Percentiles rank a stretch among this genome's conserved stretches.
Evolutionary conservation across 2,797 vertebrate genomes (phyloP).

Genomic region (Rhinichthys osculus): DNA sequence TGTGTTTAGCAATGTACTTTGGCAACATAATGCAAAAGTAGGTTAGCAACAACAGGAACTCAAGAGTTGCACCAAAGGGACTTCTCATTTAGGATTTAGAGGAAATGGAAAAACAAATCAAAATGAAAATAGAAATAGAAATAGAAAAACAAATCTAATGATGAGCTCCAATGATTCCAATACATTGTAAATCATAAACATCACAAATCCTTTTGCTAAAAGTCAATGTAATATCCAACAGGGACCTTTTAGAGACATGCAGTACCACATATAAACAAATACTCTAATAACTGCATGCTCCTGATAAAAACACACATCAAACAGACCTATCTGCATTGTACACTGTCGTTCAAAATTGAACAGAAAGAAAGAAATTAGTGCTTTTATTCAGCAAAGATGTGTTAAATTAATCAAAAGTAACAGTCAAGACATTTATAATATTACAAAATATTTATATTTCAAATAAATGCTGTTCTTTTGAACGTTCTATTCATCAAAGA

Average conservation of each 20-base stretch:
- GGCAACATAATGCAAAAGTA: conserved; percentile 52
- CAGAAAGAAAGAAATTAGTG: background rate
- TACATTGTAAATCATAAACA: background rate
- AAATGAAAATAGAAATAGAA: conserved; percentile 16
- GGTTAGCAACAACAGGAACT: conserved; percentile 53
- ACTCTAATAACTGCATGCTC: background rate
- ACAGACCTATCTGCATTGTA: background rate
- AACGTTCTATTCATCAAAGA: background rate
- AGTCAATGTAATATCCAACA: background rate
- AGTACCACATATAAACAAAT: background rate
- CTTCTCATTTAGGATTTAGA: conserved; percentile 37
- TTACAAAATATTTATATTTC: background rate
- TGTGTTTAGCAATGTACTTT: conserved; percentile 45
- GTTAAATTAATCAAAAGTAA: background rate
- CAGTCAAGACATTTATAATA: background rate
- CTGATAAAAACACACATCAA: background rate
- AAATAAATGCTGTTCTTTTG: background rate
- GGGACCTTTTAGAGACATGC: background rate
- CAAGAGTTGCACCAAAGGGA: conserved; percentile 38
- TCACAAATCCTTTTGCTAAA: background rate
- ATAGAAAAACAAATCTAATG: conserved; percentile 24
- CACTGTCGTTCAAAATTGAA: background rate
- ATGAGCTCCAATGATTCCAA: background rate
- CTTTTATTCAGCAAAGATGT: background rate
- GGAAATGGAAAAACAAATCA: background rate